A percentile compares a stretch with the other conserved stretches of the same genome.
phyloP scores from a whole-genome alignment of 2,888 invertebrate species.

The Philaethria dido region DNA sequence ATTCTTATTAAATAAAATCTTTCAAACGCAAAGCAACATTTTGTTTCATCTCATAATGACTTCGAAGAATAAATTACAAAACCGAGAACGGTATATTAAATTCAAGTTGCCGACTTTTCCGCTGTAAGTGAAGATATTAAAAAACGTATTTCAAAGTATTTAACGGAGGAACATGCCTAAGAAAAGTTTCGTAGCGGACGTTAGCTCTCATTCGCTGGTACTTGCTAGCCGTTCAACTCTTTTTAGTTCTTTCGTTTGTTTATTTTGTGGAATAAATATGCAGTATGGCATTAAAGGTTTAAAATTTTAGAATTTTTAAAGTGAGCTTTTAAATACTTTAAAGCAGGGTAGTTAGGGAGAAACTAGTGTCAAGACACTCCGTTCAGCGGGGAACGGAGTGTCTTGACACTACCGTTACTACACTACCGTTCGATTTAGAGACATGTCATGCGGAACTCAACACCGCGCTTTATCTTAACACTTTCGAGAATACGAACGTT shows the following conservation, averaged over 20 bases:
- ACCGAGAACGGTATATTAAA: slow-evolving; percentile 15
- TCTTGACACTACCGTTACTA: too few species aligned
- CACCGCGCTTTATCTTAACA: too few species aligned
- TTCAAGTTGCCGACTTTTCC: slow-evolving; percentile 10
- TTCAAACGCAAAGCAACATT: neutral
- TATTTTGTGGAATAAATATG: slow-evolving; percentile 20
- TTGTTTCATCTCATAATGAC: neutral
- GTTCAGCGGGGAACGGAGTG: too few species aligned
- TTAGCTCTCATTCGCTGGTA: slow-evolving; percentile 20
- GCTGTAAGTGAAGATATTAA: slow-evolving; percentile 24
- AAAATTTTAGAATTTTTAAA: neutral
- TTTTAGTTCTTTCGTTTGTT: slow-evolving; percentile 23
- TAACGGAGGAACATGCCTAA: slow-evolving; percentile 24
- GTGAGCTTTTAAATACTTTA: too few species aligned
- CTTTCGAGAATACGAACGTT: too few species aligned
- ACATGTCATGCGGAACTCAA: too few species aligned
- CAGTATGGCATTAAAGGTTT: slow-evolving; percentile 1
- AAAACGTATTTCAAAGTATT: slow-evolving; percentile 26
- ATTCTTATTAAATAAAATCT: neutral
- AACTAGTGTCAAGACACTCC: too few species aligned
- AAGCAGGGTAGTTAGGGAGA: too few species aligned
- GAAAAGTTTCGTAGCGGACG: slow-evolving; percentile 16
- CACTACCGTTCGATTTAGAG: too few species aligned
- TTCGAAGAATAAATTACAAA: slow-evolving; percentile 16
- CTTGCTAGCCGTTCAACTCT: slow-evolving; percentile 22